Evolutionary conservation across 2,888 invertebrate genomes (phyloP).

Genomic region (Lasius fuliginosus): DNA sequence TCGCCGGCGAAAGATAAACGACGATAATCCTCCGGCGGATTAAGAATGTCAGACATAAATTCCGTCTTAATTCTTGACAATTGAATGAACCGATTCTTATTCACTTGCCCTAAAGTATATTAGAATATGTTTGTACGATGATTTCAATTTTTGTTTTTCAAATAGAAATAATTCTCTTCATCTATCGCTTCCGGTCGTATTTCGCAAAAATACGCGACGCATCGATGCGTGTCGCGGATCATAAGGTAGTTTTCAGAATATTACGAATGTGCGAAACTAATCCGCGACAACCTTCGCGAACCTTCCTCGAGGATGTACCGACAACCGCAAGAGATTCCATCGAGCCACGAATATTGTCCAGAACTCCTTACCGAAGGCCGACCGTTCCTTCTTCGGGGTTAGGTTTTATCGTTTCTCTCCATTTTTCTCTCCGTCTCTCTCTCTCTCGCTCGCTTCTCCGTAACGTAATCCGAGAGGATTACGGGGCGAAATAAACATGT

Average conservation of each 20-base stretch:
- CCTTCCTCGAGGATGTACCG: slow-evolving; percentile 54
- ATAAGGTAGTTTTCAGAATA: background rate
- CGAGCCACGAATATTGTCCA: slow-evolving; percentile 57
- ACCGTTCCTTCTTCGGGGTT: slow-evolving; percentile 50
- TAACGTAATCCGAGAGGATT: slow-evolving; percentile 83
- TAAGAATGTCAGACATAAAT: slow-evolving; percentile 36
- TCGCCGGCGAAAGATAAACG: slow-evolving; percentile 30
- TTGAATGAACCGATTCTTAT: background rate
- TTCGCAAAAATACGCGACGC: background rate
- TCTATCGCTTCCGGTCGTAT: slow-evolving; percentile 14
- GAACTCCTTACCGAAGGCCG: slow-evolving; percentile 49
- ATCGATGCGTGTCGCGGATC: background rate
- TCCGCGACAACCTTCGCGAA: slow-evolving; percentile 31
- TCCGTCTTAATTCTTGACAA: slow-evolving; percentile 32
- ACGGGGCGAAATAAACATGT: slow-evolving; percentile 82
- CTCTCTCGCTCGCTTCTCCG: slow-evolving; percentile 28
- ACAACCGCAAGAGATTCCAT: slow-evolving; percentile 58
- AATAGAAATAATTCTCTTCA: slow-evolving; percentile 29
- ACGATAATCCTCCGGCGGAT: slow-evolving; percentile 27
- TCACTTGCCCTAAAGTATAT: background rate
- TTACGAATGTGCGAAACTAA: slow-evolving; percentile 36
- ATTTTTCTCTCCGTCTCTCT: slow-evolving; percentile 46
- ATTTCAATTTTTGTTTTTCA: background rate
- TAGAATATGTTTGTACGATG: background rate
- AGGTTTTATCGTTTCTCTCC: slow-evolving; percentile 53